Evolutionary conservation across 2,888 invertebrate genomes (phyloP), one percentile per base, ranked within the genome.

Genomic region (Entomobrya multifasciata): DNA sequence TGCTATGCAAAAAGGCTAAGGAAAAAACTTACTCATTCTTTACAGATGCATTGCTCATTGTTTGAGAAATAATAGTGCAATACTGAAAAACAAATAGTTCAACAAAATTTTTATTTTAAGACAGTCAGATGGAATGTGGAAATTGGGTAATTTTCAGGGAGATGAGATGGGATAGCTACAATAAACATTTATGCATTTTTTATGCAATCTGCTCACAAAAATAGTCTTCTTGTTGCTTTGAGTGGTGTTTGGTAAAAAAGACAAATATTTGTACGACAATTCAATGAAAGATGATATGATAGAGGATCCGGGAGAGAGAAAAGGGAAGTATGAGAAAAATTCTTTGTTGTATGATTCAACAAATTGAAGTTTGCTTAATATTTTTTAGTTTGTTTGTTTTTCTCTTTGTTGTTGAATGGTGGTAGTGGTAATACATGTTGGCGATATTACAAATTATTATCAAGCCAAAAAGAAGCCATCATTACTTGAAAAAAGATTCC

Each of bases 141-240:
- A 65, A 36, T 65, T 65, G 65, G 65, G 65, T 30, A 65, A 65
- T 65, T 65, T 65, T 65, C 41, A 65, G 11, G n/a, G 36, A 65
- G 65, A 65, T 25, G 25, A 60, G 25, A 25, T 25, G 36, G n/a
- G n/a, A n/a, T n/a, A n/a, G n/a, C n/a, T n/a, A n/a, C n/a, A n/a
- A n/a, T n/a, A n/a, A n/a, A n/a, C n/a, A n/a, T n/a, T n/a, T n/a
- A n/a, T n/a, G n/a, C n/a, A n/a, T n/a, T n/a, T n/a, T n/a, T n/a
- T n/a, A n/a, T n/a, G n/a, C n/a, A n/a, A n/a, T n/a, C n/a, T n/a
- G n/a, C n/a, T n/a, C n/a, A 62, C 30, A 62, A 15, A 62, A 65
- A 65, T 30, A 65, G 65, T 65, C 36, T 65, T 65, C 8, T 41
- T 65, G 65, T 22, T 55, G 55, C 1, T 6, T 15, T 60, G 27